Conservation (phyloP, 37 sponge, comb jelly and placozoan species). For the Agelas oroides region DNA sequence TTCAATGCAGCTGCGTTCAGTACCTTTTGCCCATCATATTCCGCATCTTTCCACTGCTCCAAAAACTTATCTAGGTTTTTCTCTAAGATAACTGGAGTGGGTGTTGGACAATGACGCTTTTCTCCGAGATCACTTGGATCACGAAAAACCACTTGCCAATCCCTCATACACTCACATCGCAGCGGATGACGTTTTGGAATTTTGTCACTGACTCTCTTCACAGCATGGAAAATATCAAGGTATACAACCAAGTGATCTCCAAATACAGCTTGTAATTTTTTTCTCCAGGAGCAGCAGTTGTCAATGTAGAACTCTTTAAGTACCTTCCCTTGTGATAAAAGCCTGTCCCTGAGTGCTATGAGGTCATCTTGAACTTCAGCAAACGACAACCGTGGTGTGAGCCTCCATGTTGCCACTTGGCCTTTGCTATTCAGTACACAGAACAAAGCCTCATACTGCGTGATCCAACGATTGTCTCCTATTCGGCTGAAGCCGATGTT, state of each 20-base stretch:
- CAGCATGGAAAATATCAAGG: conserved; percentile 61
- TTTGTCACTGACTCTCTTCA: conserved; percentile 30
- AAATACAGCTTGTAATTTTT: conserved; percentile 44
- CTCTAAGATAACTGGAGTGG: conserved; percentile 19
- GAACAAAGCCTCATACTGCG: conserved; percentile 41
- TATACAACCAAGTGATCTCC: conserved; percentile 26
- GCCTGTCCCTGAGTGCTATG: neutral
- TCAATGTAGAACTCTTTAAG: conserved; percentile 49
- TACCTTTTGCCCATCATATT: neutral
- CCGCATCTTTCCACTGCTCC: conserved; percentile 10
- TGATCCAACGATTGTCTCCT: conserved; percentile 42
- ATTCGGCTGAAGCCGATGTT: neutral
- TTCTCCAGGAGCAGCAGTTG: conserved; percentile 53
- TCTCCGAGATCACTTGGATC: conserved; percentile 35
- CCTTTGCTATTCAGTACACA: conserved; percentile 44
- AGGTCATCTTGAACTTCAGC: conserved; percentile 19
- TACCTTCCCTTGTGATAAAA: conserved; percentile 12
- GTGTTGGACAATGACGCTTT: conserved; percentile 17
- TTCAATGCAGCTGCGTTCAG: conserved; percentile 23
- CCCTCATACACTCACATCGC: conserved; percentile 25
- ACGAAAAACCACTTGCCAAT: conserved; percentile 39
- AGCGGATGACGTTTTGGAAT: conserved; percentile 43
- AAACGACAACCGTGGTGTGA: conserved; percentile 29
- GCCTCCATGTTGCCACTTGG: conserved; percentile 39
- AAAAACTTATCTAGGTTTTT: conserved; percentile 8